A percentile compares a stretch with the other conserved stretches of the same genome.
phyloP scores from a whole-genome alignment of 2,888 invertebrate species.

The Agonopterix heracliana region DNA sequence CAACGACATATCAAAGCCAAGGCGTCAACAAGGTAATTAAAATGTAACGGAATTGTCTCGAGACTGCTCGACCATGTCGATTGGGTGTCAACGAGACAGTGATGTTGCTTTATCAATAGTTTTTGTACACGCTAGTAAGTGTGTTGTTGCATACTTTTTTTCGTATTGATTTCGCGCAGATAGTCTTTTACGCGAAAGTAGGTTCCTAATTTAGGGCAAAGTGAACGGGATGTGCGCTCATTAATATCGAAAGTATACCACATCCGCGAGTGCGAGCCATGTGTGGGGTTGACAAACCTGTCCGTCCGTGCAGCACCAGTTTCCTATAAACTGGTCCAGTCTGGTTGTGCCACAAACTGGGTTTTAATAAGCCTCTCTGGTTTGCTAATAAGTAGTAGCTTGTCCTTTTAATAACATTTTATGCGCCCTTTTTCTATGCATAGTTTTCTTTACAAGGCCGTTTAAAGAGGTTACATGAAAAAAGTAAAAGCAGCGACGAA shows the following conservation, averaged over 20 bases:
- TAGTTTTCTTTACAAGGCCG: conserved; percentile 3
- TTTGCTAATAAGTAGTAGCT: conserved; percentile 37
- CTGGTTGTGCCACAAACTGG: conserved; percentile 46
- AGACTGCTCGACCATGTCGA: conserved; percentile 21
- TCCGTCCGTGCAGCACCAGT: conserved; percentile 49
- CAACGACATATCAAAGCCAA: conserved; percentile 25
- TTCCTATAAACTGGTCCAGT: conserved; percentile 46
- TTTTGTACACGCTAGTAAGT: conserved; percentile 5
- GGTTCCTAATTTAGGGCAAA: conserved; percentile 16
- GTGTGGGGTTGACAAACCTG: conserved; percentile 40
- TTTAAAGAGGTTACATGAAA: not conserved
- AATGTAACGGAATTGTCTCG: conserved; percentile 25
- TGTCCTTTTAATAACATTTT: conserved; percentile 6
- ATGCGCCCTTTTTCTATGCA: conserved; percentile 7
- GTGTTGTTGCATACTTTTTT: not conserved
- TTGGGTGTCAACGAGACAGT: conserved; percentile 22
- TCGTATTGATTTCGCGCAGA: conserved; percentile 2
- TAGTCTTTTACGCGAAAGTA: not conserved
- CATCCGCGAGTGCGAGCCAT: conserved; percentile 63
- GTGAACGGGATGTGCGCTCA: conserved; percentile 54
- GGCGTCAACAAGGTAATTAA: conserved; percentile 47
- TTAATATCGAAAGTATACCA: conserved; percentile 68
- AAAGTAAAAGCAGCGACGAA: conserved; percentile 1
- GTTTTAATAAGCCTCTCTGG: conserved; percentile 51
- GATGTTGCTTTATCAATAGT: conserved; percentile 13